A percentile compares a stretch with the other conserved stretches of the same genome.
These are phyloP conservation scores for Grallaria varia DNA, from an alignment of 2,113 vertebrate species.

Conservation along the genomic window DNA sequence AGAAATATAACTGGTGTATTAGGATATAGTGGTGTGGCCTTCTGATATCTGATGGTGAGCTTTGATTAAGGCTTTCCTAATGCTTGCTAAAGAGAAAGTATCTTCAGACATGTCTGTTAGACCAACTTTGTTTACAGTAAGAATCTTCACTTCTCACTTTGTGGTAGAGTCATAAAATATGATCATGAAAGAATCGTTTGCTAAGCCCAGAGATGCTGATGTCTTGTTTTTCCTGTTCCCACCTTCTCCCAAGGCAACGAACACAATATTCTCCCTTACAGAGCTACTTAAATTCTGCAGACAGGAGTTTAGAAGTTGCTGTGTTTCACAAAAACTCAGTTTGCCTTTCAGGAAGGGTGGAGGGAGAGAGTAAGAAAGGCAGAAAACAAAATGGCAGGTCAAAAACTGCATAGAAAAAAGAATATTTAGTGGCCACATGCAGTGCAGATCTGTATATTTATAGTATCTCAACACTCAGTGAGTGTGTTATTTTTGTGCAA, in stretches of 20 bases:
- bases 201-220: background rate
- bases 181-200: background rate
- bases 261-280: background rate
- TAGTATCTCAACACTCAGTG: background rate
- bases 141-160: slow-evolving; percentile 3
- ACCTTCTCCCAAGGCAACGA: background rate
- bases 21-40: background rate
- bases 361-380: background rate
- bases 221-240: background rate
- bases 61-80: background rate
- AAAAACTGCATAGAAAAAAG: background rate
- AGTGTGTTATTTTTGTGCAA: background rate
- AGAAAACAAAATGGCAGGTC: background rate
- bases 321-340: background rate
- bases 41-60: background rate
- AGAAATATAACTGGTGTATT: background rate
- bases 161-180: background rate
- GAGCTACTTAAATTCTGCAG: background rate
- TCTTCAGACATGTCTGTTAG: background rate
- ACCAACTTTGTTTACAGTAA: background rate
- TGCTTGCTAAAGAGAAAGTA: background rate
- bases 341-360: background rate
- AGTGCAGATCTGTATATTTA: background rate
- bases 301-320: background rate
- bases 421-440: background rate